Percentiles rank a stretch among this genome's conserved stretches.
Conservation (phyloP, 2,888 invertebrate species). For the Drymonia ruficornis region DNA sequence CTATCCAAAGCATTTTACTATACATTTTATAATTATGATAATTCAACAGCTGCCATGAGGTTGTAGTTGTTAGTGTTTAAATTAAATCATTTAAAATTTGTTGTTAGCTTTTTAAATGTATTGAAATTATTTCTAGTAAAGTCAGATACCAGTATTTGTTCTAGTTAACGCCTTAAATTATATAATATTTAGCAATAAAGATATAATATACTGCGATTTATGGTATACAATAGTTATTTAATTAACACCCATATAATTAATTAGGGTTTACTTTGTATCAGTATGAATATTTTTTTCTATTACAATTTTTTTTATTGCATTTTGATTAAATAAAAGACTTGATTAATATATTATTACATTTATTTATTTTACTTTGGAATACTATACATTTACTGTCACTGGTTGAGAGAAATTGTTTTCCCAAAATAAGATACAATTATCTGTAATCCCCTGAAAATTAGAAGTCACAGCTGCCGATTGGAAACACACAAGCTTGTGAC, state of each 20-base stretch:
- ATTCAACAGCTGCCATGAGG: constrained; percentile 33
- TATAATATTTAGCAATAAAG: constrained; percentile 21
- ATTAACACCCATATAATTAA: neutral
- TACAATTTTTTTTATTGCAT: neutral
- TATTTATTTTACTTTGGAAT: constrained; percentile 31
- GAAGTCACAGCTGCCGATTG: constrained; percentile 18
- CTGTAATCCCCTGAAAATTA: constrained; percentile 17
- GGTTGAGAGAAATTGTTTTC: constrained; percentile 15
- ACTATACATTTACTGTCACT: constrained; percentile 30
- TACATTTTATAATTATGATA: constrained; percentile 28
- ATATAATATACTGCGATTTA: constrained; percentile 19
- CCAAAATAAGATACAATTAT: constrained; percentile 17
- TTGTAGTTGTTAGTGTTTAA: constrained; percentile 9
- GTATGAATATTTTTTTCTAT: neutral
- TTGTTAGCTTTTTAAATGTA: constrained; percentile 24
- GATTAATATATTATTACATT: constrained; percentile 5
- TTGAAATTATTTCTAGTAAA: constrained; percentile 23
- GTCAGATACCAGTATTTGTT: constrained; percentile 40
- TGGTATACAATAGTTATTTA: constrained; percentile 15
- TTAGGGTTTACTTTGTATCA: constrained; percentile 26
- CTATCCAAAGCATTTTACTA: constrained; percentile 30
- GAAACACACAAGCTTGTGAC: constrained; percentile 29
- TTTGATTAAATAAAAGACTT: constrained; percentile 3
- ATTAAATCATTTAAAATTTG: constrained; percentile 17
- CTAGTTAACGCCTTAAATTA: constrained; percentile 31